A percentile compares a stretch with the other conserved stretches of the same genome.
phyloP scores from a whole-genome alignment of 2,797 vertebrate genomes.

The Bucorvus abyssinicus region DNA sequence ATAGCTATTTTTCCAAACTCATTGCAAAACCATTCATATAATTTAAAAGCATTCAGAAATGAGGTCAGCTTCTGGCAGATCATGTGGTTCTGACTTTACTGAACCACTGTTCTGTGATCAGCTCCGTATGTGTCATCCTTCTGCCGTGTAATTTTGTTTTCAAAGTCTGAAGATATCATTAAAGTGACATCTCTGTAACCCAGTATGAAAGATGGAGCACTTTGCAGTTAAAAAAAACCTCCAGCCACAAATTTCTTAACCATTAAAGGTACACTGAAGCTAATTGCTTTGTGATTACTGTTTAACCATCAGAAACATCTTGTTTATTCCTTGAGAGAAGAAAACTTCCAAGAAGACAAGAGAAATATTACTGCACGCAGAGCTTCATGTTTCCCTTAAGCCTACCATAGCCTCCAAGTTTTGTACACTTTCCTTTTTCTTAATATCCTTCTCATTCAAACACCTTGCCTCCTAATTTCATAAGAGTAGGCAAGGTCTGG shows the following conservation, averaged over 20 bases:
- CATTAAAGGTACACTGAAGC: not conserved
- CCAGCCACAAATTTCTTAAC: not conserved
- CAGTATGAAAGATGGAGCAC: slow-evolving; percentile 16
- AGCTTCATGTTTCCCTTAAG: not conserved
- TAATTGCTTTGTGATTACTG: not conserved
- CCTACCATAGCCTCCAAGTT: not conserved
- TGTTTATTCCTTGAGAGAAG: not conserved
- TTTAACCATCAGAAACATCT: not conserved
- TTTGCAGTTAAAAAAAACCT: not conserved
- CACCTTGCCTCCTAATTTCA: not conserved
- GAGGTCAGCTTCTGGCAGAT: slow-evolving; percentile 77
- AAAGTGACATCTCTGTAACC: slow-evolving; percentile 51
- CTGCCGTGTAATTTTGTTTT: slow-evolving; percentile 69
- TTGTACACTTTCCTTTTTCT: not conserved
- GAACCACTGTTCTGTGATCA: slow-evolving; percentile 73
- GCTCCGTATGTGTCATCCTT: slow-evolving; percentile 75
- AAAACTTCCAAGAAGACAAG: not conserved
- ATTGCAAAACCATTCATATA: slow-evolving; percentile 5
- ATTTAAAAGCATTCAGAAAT: slow-evolving; percentile 68
- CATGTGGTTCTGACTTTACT: slow-evolving; percentile 64
- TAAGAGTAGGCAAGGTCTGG: not conserved
- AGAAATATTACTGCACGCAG: not conserved
- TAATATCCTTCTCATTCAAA: not conserved
- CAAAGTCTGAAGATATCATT: slow-evolving; percentile 56
- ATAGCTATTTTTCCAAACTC: not conserved